Evolutionary conservation across 2,113 vertebrate species (phyloP), one percentile per base, ranked within the genome.

Genomic region (Rhineura floridana): DNA sequence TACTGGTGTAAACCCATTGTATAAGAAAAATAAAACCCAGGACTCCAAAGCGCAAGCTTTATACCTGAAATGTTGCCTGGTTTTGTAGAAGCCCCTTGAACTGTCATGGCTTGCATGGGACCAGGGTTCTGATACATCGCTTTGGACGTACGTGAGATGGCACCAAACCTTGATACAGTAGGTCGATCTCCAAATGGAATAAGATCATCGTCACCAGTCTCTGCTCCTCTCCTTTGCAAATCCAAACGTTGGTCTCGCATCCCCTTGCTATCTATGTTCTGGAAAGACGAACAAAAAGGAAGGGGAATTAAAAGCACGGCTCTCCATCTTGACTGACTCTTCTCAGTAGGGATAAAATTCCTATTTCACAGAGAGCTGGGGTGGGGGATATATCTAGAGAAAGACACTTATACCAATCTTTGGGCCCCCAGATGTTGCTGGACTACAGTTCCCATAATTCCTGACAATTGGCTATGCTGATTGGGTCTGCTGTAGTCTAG

Each of bases 171-270:
- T 0, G 99, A 99, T 17, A 99, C 98, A 21, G 99, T 99, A 63
- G 99, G 99, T 91, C 98, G 96, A 86, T 99, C 98, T 88, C 99
- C 99, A 92, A 99, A 99, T 0, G 99, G 99, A 86, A 99, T 99
- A 93, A 99, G 99, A 88, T 99, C 99, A 91, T 99, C 99, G 33
- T 99, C 99, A 12, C 98, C 98, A 1, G 98, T 94, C 94, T 99
- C 99, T 2, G 98, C 95, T 0, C 97, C 96, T 93, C 98, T 97
- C 12, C 98, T 97, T 90, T 99, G 98, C 87, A 98, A 97, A 81
- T 99, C 98, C 82, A 98, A 87, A 0, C 98, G 97, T 76, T 97
- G 97, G 42, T 99, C 98, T 93, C 98, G 96, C 93, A 98, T 93
- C 91, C 96, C 92, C 95, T 99, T 99, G 39, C 96, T 97, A n/a